Evolutionary conservation across 2,888 invertebrate species (phyloP).

Genomic region (Leptinotarsa juncta): DNA sequence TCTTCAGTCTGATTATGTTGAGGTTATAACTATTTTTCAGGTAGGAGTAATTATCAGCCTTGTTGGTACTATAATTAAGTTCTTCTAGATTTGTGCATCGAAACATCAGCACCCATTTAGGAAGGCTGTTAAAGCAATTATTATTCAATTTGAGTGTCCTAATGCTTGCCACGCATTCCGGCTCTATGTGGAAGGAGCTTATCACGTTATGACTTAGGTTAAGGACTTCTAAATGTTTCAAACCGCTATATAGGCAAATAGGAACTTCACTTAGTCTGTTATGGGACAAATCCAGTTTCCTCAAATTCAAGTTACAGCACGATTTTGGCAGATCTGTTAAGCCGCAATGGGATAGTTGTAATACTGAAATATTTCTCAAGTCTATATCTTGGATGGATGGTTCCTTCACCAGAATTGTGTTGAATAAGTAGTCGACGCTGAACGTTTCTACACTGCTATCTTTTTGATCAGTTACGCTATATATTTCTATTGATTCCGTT

Average conservation of each 20-base stretch:
- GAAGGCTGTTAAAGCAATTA: slow-evolving; percentile 48
- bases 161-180: slow-evolving; percentile 46
- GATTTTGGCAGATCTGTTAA: slow-evolving; percentile 45
- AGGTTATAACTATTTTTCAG: slow-evolving; percentile 43
- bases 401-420: neutral
- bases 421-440: neutral
- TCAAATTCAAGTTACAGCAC: slow-evolving; percentile 46
- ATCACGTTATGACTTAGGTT: slow-evolving; percentile 50
- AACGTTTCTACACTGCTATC: neutral
- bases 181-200: slow-evolving; percentile 47
- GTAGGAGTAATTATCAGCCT: slow-evolving; percentile 45
- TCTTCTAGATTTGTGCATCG: slow-evolving; percentile 46
- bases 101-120: slow-evolving; percentile 51
- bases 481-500: neutral
- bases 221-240: slow-evolving; percentile 45
- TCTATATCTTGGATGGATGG: neutral
- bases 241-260: slow-evolving; percentile 48
- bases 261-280: slow-evolving; percentile 49
- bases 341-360: slow-evolving; percentile 19
- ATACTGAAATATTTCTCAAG: neutral
- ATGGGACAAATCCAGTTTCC: slow-evolving; percentile 46
- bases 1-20: slow-evolving; percentile 42
- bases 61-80: slow-evolving; percentile 52
- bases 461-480: neutral
- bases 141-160: slow-evolving; percentile 46